Percentiles rank a stretch among this genome's conserved stretches.
These are phyloP conservation scores for Gymnorhina tibicen DNA, from an alignment of 2,113 vertebrate genomes.

Conservation along the genomic window DNA sequence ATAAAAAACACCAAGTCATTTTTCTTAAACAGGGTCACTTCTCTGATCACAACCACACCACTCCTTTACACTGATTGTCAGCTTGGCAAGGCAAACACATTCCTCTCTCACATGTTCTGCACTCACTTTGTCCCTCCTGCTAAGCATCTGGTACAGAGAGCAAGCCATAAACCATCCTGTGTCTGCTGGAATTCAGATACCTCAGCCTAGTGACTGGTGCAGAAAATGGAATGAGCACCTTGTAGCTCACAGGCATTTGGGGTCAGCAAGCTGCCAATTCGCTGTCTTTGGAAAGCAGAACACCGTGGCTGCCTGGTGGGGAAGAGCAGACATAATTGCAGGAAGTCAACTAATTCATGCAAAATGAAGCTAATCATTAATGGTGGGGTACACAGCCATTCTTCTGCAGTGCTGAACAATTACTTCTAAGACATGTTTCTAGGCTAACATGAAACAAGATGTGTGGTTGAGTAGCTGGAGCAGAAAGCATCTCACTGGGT, in stretches of 20 bases:
- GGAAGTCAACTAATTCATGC: conserved; percentile 18
- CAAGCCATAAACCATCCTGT: background rate
- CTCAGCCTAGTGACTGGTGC: background rate
- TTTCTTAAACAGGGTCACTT: background rate
- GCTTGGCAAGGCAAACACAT: background rate
- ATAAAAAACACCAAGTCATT: background rate
- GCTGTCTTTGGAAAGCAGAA: background rate
- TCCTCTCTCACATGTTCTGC: background rate
- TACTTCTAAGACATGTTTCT: background rate
- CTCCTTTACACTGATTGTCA: background rate
- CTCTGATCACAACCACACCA: background rate
- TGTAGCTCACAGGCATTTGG: background rate
- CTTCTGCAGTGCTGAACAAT: background rate
- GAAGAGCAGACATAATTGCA: conserved; percentile 4
- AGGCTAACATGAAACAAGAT: background rate
- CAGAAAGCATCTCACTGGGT: background rate
- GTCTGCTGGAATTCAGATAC: background rate
- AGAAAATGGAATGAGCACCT: conserved; percentile 32
- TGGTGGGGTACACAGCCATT: background rate
- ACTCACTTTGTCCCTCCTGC: background rate
- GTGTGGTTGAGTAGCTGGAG: background rate
- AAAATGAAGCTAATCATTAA: conserved; percentile 45
- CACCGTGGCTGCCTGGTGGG: accelerated
- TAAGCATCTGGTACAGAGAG: background rate
- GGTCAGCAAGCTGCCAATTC: background rate